Evolutionary conservation across 2,113 vertebrate genomes (phyloP).

Genomic region (Bambusicola thoracicus): DNA sequence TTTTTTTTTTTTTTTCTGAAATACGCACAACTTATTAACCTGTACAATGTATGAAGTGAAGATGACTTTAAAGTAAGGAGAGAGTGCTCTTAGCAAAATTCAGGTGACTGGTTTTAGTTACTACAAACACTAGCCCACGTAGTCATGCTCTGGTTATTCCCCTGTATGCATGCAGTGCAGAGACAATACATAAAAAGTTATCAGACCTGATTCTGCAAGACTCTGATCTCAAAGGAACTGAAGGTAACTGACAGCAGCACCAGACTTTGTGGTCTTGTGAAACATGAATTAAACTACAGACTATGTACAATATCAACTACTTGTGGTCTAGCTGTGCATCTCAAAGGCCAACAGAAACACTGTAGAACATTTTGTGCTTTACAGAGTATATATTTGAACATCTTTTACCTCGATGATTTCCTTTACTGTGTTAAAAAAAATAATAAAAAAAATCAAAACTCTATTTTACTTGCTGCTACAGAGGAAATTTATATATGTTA

Average conservation of each 20-base stretch:
- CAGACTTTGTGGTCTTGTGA: neutral
- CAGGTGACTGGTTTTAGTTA: neutral
- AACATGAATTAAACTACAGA: constrained; percentile 12
- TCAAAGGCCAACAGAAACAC: neutral
- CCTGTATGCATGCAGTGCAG: neutral
- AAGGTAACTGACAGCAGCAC: neutral
- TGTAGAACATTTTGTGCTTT: neutral
- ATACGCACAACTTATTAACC: neutral
- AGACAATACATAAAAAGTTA: neutral
- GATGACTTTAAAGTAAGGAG: neutral
- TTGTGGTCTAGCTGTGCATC: neutral
- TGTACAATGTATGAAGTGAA: neutral
- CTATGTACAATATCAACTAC: neutral
- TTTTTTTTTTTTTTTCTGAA: neutral
- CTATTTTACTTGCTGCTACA: neutral
- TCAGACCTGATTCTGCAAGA: neutral
- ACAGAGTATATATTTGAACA: neutral
- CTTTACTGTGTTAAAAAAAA: neutral
- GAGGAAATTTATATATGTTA: neutral
- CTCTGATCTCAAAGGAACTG: neutral
- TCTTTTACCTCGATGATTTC: neutral
- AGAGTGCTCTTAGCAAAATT: neutral
- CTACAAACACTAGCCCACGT: neutral
- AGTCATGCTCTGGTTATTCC: neutral
- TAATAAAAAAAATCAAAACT: neutral